Evolutionary conservation across 2,113 vertebrate species (phyloP).

Genomic region (Oreochromis aureus): DNA sequence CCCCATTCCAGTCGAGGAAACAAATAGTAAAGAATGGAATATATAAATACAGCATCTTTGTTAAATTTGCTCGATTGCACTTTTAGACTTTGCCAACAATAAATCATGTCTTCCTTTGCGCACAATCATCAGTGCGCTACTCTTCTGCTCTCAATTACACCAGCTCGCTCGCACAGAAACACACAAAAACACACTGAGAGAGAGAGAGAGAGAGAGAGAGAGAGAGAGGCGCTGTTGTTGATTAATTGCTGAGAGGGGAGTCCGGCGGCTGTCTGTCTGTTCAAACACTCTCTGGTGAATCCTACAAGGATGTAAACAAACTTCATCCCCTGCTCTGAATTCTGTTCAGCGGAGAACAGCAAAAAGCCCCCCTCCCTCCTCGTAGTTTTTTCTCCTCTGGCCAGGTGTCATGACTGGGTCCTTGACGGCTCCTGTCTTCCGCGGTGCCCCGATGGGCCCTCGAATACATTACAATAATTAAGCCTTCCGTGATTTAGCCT

Average conservation of each 20-base stretch:
- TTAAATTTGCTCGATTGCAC: conserved; percentile 58
- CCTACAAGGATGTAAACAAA: conserved; percentile 77
- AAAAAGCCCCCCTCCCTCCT: conserved; percentile 76
- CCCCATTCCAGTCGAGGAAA: not conserved
- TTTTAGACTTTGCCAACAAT: conserved; percentile 65
- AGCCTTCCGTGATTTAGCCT: conserved; percentile 99
- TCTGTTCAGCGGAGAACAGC: conserved; percentile 69
- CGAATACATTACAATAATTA: conserved; percentile 99
- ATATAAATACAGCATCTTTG: conserved; percentile 27
- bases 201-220: not conserved
- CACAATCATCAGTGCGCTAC: conserved; percentile 44
- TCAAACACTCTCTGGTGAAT: conserved; percentile 69
- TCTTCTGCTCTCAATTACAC: conserved; percentile 26
- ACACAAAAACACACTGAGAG: not conserved
- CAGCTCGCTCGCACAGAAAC: not conserved
- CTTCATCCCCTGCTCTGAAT: conserved; percentile 69
- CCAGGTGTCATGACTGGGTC: conserved; percentile 95
- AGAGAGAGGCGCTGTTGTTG: conserved; percentile 37
- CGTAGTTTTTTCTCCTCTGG: conserved; percentile 69
- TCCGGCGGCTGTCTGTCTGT: conserved; percentile 70
- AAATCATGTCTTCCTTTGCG: conserved; percentile 65
- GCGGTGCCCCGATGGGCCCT: conserved; percentile 85
- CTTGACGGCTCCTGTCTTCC: conserved; percentile 92
- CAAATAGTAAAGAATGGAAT: conserved; percentile 13
- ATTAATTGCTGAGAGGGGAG: conserved; percentile 73